Evolutionary conservation across 2,888 invertebrate species (phyloP).

Genomic region (Brenthis hecate): DNA sequence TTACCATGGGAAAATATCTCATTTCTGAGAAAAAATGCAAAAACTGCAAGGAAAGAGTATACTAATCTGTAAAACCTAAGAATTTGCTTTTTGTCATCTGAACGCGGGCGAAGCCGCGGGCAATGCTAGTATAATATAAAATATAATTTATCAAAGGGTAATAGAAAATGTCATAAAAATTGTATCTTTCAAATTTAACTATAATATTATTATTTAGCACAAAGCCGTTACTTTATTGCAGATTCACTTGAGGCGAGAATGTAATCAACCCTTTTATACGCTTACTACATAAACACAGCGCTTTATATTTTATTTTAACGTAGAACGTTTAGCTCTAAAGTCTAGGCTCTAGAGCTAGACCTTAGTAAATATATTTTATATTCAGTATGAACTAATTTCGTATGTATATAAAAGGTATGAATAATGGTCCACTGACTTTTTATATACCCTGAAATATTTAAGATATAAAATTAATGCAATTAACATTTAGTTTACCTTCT

Average conservation of each 20-base stretch:
- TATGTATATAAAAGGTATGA: neutral
- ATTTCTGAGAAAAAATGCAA: too few relatives aligned
- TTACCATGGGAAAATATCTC: too few relatives aligned
- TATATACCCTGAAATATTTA: neutral
- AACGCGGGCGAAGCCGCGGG: too few relatives aligned
- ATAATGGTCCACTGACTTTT: neutral
- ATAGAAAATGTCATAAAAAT: neutral
- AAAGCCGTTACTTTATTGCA: slow-evolving; percentile 2
- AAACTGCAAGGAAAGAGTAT: too few relatives aligned
- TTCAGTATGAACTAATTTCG: neutral
- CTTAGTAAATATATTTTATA: neutral
- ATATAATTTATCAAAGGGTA: too few relatives aligned
- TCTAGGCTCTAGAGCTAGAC: too few relatives aligned
- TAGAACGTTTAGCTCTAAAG: neutral
- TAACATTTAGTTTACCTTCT: too few relatives aligned
- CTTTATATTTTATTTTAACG: neutral
- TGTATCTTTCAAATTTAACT: neutral
- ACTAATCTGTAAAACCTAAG: too few relatives aligned
- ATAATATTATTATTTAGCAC: neutral
- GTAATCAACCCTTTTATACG: slow-evolving; percentile 8
- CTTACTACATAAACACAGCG: neutral
- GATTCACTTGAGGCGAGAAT: slow-evolving; percentile 1
- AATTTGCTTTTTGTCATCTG: too few relatives aligned
- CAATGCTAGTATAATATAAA: too few relatives aligned
- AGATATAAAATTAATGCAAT: neutral